These are phyloP conservation scores for Chloropsis cyanopogon DNA, from an alignment of 2,113 vertebrate genomes.

Conservation along the genomic window DNA sequence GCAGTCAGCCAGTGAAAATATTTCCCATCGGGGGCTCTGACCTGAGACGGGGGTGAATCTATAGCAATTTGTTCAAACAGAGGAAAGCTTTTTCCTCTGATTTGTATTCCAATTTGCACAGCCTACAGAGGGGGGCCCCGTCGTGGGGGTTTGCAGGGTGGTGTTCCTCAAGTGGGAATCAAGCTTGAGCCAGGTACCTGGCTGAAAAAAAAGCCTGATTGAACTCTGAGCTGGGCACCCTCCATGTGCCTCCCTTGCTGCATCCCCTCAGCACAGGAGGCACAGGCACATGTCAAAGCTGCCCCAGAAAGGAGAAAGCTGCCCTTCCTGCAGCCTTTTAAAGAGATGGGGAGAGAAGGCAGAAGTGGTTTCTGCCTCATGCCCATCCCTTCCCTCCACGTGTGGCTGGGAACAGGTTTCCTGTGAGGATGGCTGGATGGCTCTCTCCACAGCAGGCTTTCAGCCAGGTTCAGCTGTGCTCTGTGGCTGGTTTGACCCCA, in stretches of 20 bases:
- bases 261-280: background rate
- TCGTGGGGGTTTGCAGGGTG: background rate
- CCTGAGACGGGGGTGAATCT: conserved; percentile 79
- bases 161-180: conserved; percentile 4
- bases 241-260: background rate
- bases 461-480: background rate
- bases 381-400: background rate
- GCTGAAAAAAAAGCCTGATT: background rate
- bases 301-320: background rate
- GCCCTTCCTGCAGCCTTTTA: background rate
- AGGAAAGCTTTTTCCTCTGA: conserved; percentile 75
- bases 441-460: fast-evolving
- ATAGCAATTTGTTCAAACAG: conserved; percentile 84
- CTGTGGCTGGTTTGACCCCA: background rate
- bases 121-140: background rate
- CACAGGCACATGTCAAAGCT: background rate
- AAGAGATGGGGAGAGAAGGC: background rate
- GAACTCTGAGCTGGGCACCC: background rate
- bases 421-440: background rate
- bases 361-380: background rate
- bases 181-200: background rate
- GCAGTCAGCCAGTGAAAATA: conserved; percentile 82
- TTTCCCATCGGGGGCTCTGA: conserved; percentile 79
- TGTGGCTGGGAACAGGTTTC: background rate
- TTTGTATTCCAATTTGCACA: conserved; percentile 80